phyloP scores from a whole-genome alignment of 2,888 invertebrate genomes.

The Cantharis rufa region DNA sequence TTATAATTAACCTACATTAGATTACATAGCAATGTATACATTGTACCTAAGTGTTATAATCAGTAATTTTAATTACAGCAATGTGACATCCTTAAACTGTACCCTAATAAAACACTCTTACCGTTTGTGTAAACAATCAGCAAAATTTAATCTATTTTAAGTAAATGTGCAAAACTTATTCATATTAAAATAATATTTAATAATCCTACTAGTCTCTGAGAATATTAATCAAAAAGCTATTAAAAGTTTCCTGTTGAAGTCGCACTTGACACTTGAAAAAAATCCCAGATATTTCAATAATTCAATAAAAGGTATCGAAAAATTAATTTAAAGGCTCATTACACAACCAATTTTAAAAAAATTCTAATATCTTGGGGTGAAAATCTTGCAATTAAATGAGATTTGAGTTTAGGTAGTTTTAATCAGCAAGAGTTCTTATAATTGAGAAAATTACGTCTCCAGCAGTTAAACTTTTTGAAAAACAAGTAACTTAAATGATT shows the following conservation, averaged over 20 bases:
- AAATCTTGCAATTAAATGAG: neutral
- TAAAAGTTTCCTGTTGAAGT: neutral
- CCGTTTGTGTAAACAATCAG: neutral
- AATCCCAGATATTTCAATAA: neutral
- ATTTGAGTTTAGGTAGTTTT: neutral
- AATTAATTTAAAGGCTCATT: neutral
- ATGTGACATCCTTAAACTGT: slow-evolving; percentile 1
- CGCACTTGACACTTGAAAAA: neutral
- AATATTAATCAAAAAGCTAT: neutral
- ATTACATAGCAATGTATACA: neutral
- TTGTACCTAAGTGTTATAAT: neutral
- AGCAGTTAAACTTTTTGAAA: neutral
- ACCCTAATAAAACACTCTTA: slow-evolving; percentile 1
- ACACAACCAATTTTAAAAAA: neutral
- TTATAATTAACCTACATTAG: neutral
- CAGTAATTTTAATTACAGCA: slow-evolving; percentile 9
- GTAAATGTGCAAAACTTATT: neutral
- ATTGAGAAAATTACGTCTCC: neutral
- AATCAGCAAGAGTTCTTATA: neutral
- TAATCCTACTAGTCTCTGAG: neutral
- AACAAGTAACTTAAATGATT: neutral
- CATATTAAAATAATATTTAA: neutral
- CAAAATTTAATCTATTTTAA: neutral
- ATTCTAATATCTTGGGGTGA: neutral
- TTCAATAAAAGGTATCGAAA: neutral